These are phyloP conservation scores for Heliconius melpomene DNA, from an alignment of 1,140 invertebrate species.

Conservation along the genomic window DNA sequence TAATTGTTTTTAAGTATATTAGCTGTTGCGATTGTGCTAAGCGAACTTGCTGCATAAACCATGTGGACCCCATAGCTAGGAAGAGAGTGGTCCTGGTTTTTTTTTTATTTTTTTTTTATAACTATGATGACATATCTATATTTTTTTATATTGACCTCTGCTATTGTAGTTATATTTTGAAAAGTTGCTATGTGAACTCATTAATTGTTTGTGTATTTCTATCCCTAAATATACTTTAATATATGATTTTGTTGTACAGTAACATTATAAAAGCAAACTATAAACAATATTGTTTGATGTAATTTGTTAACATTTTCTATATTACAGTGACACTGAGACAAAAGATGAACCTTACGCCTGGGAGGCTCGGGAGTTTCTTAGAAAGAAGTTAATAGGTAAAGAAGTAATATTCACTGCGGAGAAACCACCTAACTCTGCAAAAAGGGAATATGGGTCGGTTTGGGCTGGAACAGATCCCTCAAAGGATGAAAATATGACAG, in stretches of 20 bases:
- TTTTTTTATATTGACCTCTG: background rate
- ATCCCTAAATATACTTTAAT: background rate
- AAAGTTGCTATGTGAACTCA: background rate
- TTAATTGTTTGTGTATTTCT: background rate
- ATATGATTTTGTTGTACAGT: background rate
- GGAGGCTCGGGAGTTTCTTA: constrained; percentile 96
- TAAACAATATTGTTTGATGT: background rate
- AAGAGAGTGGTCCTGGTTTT: too few relatives aligned
- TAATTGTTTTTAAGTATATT: background rate
- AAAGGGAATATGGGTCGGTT: constrained; percentile 93
- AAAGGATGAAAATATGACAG: constrained; percentile 92
- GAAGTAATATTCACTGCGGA: constrained; percentile 91
- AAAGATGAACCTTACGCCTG: constrained; percentile 97
- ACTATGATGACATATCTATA: background rate
- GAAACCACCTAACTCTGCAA: constrained; percentile 86
- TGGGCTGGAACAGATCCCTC: constrained; percentile 91
- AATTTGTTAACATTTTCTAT: background rate
- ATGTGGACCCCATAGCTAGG: too few relatives aligned
- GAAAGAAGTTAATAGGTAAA: constrained; percentile 95
- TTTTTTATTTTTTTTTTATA: background rate
- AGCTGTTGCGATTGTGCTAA: constrained; percentile 1
- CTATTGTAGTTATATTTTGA: background rate
- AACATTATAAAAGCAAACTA: background rate
- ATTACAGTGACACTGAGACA: constrained; percentile 82
- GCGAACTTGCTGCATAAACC: background rate